Percentiles rank a stretch among this genome's conserved stretches.
Evolutionary conservation across 2,113 vertebrate genomes (phyloP).

Genomic region (Todiramphus saurophagus): DNA sequence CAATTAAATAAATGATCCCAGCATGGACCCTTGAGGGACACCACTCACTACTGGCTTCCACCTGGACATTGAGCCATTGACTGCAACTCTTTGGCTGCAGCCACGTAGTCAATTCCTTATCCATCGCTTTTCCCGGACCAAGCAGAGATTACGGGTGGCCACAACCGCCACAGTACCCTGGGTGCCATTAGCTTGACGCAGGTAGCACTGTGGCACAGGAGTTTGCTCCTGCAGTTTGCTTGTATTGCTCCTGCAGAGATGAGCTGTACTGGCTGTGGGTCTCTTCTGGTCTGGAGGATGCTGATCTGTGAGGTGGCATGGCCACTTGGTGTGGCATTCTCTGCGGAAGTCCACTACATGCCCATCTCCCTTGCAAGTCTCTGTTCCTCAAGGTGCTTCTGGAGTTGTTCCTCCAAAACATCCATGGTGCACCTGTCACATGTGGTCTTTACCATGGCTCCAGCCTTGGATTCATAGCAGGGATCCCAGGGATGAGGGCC

Average conservation of each 20-base stretch:
- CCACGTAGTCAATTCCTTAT: background rate
- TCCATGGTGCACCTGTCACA: background rate
- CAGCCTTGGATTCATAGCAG: background rate
- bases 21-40: background rate
- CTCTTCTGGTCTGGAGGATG: background rate
- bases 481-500: rapidly evolving
- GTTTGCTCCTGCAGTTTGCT: background rate
- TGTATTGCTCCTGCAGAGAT: too few species aligned
- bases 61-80: background rate
- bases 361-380: background rate
- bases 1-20: background rate
- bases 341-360: rapidly evolving
- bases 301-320: background rate
- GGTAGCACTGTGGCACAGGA: background rate
- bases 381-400: background rate
- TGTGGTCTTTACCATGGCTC: background rate
- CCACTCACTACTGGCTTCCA: background rate
- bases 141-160: background rate
- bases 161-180: rapidly evolving
- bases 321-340: rapidly evolving
- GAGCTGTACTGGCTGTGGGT: background rate
- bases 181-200: rapidly evolving
- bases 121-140: rapidly evolving
- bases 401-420: background rate
- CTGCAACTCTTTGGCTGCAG: background rate